Conservation (phyloP, 1,140 invertebrate species). For the Orchestia grillus region DNA sequence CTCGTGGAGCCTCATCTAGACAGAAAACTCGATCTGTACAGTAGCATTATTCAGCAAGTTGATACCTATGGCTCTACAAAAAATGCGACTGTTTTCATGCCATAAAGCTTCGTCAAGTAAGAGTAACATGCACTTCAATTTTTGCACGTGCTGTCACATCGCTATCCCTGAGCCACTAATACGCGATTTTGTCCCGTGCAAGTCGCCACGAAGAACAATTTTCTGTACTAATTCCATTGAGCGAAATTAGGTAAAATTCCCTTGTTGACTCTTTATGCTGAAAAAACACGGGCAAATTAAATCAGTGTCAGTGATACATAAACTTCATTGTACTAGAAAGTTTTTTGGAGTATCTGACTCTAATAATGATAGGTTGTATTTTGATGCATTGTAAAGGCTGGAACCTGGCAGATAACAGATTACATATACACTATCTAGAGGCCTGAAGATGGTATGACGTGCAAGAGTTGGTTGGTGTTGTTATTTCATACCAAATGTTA, state of each 20-base stretch:
- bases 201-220: not conserved
- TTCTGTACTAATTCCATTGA: not conserved
- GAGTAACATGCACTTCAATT: not conserved
- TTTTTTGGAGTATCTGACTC: too few species aligned
- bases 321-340: too few species aligned
- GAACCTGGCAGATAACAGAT: too few species aligned
- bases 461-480: too few species aligned
- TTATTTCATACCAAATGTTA: too few species aligned
- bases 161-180: not conserved
- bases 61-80: not conserved
- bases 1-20: too few species aligned
- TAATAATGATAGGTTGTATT: too few species aligned
- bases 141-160: not conserved
- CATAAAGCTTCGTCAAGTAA: not conserved
- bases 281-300: not conserved
- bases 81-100: not conserved
- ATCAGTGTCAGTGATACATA: not conserved
- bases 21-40: too few species aligned
- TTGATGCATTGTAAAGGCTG: too few species aligned
- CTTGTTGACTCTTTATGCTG: not conserved
- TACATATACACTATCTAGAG: too few species aligned
- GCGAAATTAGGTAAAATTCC: not conserved
- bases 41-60: too few species aligned
- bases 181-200: not conserved
- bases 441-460: too few species aligned